Base-by-base conservation (phyloP, 35 echinoderm and acorn worm genomes). In the Diadema setosum region DNA sequence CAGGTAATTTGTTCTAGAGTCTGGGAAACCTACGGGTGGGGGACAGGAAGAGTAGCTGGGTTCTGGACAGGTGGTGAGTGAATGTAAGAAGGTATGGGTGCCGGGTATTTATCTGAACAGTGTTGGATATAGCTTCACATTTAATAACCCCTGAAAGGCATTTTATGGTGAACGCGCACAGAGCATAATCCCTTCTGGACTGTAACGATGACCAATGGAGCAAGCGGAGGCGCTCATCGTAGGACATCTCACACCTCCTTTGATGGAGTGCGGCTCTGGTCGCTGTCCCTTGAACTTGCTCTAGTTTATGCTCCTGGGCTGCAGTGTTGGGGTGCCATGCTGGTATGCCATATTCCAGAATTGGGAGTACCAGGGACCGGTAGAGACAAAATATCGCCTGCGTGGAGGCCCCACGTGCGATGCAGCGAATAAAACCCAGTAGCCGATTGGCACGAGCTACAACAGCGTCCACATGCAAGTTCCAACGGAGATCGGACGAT, bases 361-460 rank as follows among this genome's bases (percentile, higher is more conserved):
- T 88, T 3, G 86, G 70, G 33, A 88, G 86, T 24, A 81, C 70
- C 27, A 88, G 29, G 2, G 86, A 88, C 40, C 46, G 33, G 27
- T 88, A 88, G 16, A 88, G 27, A 23, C 52, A 48, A 46, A 81
- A 81, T 78, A 88, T 88, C 26, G 67, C 86, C 20, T 58, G 42
- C 9, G 86, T 24, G 23, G 86, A 88, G 46, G 86, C 34, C 15
- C 86, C 69, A 49, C 86, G 7, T 26, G 86, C 70, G 58, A 89
- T 80, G n/a, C 27, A 60, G 45, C 48, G 57, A 44, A 89, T 89
- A 27, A 89, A 89, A 14, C 87, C 87, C 26, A 89, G 57, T 18
- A 82, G 46, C 27, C 75, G 48, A 89, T 67, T 89, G 49, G 87
- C 87, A 81, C 87, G 74, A 61, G 73, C 11, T 37, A 89, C 87